Conservation (phyloP, 2,797 vertebrate species). For the Neosilurus mollespiculum region DNA sequence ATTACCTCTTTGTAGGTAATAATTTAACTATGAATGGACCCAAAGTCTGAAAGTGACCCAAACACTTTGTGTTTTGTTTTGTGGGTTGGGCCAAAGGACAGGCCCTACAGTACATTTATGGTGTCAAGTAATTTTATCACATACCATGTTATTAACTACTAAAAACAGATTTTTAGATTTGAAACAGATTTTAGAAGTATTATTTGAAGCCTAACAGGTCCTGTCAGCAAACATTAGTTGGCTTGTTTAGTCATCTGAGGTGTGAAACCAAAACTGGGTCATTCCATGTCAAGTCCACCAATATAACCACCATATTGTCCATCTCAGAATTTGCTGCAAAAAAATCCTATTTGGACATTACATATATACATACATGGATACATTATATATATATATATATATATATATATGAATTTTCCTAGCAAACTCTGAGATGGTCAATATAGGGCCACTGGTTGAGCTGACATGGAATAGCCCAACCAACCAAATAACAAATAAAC, state of each 20-base stretch:
- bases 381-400: too few relatives aligned
- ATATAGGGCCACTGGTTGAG: too few relatives aligned
- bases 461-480: too few relatives aligned
- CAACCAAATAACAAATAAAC: neutral
- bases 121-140: neutral
- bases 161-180: neutral
- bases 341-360: too few relatives aligned
- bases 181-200: too few relatives aligned
- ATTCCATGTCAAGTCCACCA: too few relatives aligned
- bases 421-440: neutral
- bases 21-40: neutral
- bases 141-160: neutral
- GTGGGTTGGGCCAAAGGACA: neutral
- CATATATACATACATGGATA: too few relatives aligned
- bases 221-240: neutral
- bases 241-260: neutral
- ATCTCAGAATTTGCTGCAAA: too few relatives aligned
- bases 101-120: too few relatives aligned
- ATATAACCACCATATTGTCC: too few relatives aligned
- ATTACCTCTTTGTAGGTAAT: too few relatives aligned
- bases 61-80: neutral
- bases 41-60: neutral
- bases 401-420: too few relatives aligned
- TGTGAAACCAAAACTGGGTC: neutral
- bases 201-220: neutral